Conservation (phyloP, 2,888 invertebrate genomes). For the Mythimna impura region DNA sequence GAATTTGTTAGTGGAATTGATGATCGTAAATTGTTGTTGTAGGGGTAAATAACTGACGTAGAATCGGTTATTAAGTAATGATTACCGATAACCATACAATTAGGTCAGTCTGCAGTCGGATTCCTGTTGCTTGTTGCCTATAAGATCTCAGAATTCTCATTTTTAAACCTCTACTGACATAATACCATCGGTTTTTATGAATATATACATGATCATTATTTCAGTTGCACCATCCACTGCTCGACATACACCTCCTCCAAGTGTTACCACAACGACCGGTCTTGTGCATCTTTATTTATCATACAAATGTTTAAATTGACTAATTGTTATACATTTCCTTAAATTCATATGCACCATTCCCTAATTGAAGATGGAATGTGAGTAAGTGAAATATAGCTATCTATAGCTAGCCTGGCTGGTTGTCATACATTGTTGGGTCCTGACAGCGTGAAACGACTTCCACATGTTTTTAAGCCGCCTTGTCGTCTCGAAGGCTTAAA, state of each 20-base stretch:
- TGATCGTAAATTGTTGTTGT: constrained; percentile 6
- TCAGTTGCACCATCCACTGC: too few relatives aligned
- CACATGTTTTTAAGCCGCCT: neutral
- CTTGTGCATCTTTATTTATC: too few relatives aligned
- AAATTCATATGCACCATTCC: neutral
- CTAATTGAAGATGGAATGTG: neutral
- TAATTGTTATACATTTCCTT: too few relatives aligned
- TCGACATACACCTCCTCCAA: too few relatives aligned
- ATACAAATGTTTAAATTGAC: too few relatives aligned
- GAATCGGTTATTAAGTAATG: neutral
- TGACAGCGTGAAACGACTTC: neutral
- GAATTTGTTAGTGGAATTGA: constrained; percentile 5
- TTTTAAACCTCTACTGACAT: too few relatives aligned
- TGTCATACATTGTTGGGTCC: neutral
- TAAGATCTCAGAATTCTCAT: too few relatives aligned
- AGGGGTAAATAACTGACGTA: too few relatives aligned
- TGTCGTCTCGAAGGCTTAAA: constrained; percentile 8
- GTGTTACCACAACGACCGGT: too few relatives aligned
- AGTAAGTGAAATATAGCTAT: neutral
- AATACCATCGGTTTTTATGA: too few relatives aligned
- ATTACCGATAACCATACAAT: neutral
- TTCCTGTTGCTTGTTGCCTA: too few relatives aligned
- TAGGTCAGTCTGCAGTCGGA: neutral
- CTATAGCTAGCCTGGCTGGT: neutral
- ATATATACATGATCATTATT: too few relatives aligned